phyloP scores from a whole-genome alignment of 1,140 invertebrate genomes.

The Calliphora vicina region DNA sequence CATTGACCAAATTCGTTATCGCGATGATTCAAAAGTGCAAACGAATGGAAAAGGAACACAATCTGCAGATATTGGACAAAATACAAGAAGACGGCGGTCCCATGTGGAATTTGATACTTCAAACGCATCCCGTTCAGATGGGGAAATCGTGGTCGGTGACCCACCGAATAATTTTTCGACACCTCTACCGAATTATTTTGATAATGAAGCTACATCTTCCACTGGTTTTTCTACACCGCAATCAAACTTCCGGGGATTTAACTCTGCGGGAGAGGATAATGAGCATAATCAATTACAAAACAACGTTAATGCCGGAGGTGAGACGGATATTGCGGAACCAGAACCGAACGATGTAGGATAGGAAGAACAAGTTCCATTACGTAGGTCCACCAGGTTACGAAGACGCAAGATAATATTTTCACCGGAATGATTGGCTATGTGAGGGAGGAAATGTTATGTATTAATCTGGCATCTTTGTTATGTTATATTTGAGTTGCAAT shows the following conservation, averaged over 20 bases:
- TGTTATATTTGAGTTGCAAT: too few relatives aligned
- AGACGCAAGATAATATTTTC: not conserved
- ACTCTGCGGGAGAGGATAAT: not conserved
- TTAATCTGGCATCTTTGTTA: too few relatives aligned
- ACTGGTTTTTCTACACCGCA: not conserved
- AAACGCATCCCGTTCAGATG: not conserved
- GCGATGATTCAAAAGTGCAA: not conserved
- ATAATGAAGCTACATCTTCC: not conserved
- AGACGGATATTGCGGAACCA: not conserved
- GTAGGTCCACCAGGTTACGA: not conserved
- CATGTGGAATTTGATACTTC: not conserved
- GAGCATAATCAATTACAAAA: not conserved
- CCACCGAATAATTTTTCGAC: not conserved
- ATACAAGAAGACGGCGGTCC: not conserved
- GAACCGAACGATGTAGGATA: not conserved
- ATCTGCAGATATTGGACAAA: not conserved
- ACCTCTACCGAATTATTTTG: not conserved
- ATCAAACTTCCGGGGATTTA: not conserved
- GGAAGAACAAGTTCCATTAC: not conserved
- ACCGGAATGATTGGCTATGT: not conserved
- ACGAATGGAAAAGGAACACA: not conserved
- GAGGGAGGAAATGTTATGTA: not conserved
- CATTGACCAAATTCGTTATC: not conserved
- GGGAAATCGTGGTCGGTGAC: not conserved
- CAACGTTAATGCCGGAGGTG: not conserved